Conservation (phyloP, 2,888 invertebrate genomes). For the Mermis nigrescens region DNA sequence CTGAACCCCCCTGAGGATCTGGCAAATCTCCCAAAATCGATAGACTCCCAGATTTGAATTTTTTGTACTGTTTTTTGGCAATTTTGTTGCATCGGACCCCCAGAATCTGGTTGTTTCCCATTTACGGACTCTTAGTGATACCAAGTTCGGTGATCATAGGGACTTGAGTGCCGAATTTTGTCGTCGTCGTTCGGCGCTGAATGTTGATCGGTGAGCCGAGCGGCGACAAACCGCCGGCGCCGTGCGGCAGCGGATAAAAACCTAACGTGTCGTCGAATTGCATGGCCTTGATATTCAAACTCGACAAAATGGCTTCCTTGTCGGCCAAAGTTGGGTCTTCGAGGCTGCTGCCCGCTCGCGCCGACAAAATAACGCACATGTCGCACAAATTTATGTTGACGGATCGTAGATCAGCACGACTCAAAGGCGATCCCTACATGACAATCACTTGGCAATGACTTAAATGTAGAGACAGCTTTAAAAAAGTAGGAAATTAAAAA, state of each 20-base stretch:
- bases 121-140: constrained; percentile 37
- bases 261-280: constrained; percentile 55
- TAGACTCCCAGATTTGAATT: too few relatives aligned
- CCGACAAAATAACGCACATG: constrained; percentile 99
- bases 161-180: constrained; percentile 91
- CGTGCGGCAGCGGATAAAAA: constrained; percentile 27
- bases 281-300: constrained; percentile 84
- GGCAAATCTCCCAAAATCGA: too few relatives aligned
- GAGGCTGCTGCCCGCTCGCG: constrained; percentile 84
- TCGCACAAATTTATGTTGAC: constrained; percentile 99
- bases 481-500: too few relatives aligned
- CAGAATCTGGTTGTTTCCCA: too few relatives aligned
- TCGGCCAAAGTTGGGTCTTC: constrained; percentile 99
- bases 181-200: constrained; percentile 78
- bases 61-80: too few relatives aligned
- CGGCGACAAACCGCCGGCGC: constrained; percentile 22
- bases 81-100: too few relatives aligned
- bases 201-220: constrained; percentile 54
- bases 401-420: constrained; percentile 93
- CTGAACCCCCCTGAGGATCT: too few relatives aligned
- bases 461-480: too few relatives aligned
- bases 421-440: constrained; percentile 82
- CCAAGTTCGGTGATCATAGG: constrained; percentile 88
- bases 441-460: too few relatives aligned
- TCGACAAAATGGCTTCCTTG: constrained; percentile 98